Base-by-base conservation (phyloP, 1,140 invertebrate species). In the Papilio machaon region DNA sequence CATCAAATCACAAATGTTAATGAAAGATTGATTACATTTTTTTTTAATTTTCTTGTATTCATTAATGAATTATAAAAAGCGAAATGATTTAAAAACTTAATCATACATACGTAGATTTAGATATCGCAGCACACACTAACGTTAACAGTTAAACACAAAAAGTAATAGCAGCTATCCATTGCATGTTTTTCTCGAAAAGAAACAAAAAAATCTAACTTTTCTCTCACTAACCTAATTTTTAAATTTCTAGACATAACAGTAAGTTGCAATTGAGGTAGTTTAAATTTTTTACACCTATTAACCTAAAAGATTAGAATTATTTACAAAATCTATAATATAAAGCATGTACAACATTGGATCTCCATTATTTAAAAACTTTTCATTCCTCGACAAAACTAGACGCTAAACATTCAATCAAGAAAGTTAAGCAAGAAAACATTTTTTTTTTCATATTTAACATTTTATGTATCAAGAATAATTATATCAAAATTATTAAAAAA, bases 251-350 rank as follows among this genome's bases (percentile, higher is more conserved):
- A 90, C 89, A 83, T 94, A 93, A 92, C 86, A 90, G 92, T 94
- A 94, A 92, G 92, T 94, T 93, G 88, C 86, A 88, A 91, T 91
- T 94, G 93, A 94, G 93, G 93, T 94, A 94, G 92, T 93, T 94
- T 92, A 91, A 92, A 92, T 93, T 94, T 94, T 93, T 94, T 93
- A 94, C 92, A 94, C 92, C 92, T 94, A 94, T 93, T 94, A 94
- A 90, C 91, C 91, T 94, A 94, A 88, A 90, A 88, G 89, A 92
- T 93, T 92, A 92, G 89, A 93, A 92, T 86, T 94, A 93, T 94
- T 91, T 93, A 94, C 91, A 94, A 88, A 89, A 89, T 88, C 83
- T 90, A 91, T 87, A 88, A 84, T 87, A 91, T 86, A 85, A 92
- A 92, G 90, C 89, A 89, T 91, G 88, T 92, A 91, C 84, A 89